Base-by-base conservation (phyloP, 1,140 invertebrate genomes). In the Trichoplusia ni region DNA sequence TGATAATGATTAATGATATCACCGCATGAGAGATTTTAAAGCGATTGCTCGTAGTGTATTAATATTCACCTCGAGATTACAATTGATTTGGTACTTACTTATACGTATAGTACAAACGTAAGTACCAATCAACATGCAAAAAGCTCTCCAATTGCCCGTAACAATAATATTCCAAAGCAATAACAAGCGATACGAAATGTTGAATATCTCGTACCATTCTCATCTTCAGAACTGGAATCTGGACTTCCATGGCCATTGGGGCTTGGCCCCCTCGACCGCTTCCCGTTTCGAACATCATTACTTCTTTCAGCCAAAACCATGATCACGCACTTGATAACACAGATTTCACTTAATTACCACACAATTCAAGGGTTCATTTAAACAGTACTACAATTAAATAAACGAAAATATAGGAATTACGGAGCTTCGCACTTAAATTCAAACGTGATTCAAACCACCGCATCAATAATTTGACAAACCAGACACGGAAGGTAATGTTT, bases 231-330 rank as follows among this genome's bases (percentile, higher is more conserved):
- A 77, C 94, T 96, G 42, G 94, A 94, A 69, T 95, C 94, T 42
- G 95, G 95, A 77, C 93, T 94, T 77, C 92, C 93, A 90, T 96
- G 95, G 68, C 94, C 95, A 92, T 96, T 97, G 61, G 96, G 96
- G 92, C 96, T 97, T 79, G 96, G 95, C 81, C 96, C 96, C 81
- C 96, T 93, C 67, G 96, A 97, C 89, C 96, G 93, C 70, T 96
- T 93, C 40, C 96, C 96, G 90, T 97, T 97, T 79, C 95, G 92
- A 66, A 95, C 93, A 89, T 96, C 95, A 65, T 92, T 92, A 90
- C 95, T 96, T 91, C 95, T 95, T 84, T 97, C 96, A 7, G 96
- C 95, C 84, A 97, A 93, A 80, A 97, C 96, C 96, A 97, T 97
- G 83, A 90, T 92, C 81, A 64, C 49, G 27, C 66, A 71, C 71